Percentiles rank a stretch among this genome's conserved stretches.
Conservation (phyloP, 2,797 vertebrate species). For the Poecile montanus region DNA sequence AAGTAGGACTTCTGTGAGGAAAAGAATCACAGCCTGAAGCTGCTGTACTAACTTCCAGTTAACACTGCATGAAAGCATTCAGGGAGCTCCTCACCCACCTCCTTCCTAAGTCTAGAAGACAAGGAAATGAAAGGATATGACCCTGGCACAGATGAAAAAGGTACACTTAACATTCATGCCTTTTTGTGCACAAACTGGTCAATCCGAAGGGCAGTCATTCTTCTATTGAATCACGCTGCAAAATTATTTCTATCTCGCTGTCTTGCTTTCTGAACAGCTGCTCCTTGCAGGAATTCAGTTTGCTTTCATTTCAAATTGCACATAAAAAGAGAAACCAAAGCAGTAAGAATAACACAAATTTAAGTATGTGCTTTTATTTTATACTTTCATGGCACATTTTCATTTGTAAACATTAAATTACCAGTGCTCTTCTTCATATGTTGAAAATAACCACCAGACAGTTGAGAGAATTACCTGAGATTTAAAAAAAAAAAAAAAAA, state of each 20-base stretch:
- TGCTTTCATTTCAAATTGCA: neutral
- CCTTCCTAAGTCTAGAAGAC: neutral
- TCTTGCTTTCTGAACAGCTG: neutral
- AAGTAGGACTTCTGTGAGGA: neutral
- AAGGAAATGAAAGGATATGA: neutral
- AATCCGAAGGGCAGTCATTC: fast-evolving
- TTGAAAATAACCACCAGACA: slow-evolving; percentile 46
- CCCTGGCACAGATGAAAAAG: neutral
- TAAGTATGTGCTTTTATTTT: slow-evolving; percentile 67
- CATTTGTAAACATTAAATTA: slow-evolving; percentile 61
- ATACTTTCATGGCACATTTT: slow-evolving; percentile 34
- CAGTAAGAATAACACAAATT: neutral
- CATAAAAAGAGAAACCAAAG: slow-evolving; percentile 9
- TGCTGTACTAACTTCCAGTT: neutral
- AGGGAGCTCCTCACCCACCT: neutral
- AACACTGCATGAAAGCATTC: neutral
- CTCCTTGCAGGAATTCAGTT: neutral
- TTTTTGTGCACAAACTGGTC: neutral
- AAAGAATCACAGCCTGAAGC: neutral
- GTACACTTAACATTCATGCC: neutral
- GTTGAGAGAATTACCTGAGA: slow-evolving; percentile 69
- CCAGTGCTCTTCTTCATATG: neutral
- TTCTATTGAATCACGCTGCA: neutral
- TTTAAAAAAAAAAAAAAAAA: neutral
- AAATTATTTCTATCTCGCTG: neutral